Percentiles rank a stretch among this genome's conserved stretches.
Evolutionary conservation across 2,797 vertebrate species (phyloP).

Genomic region (Xiphophorus birchmanni): DNA sequence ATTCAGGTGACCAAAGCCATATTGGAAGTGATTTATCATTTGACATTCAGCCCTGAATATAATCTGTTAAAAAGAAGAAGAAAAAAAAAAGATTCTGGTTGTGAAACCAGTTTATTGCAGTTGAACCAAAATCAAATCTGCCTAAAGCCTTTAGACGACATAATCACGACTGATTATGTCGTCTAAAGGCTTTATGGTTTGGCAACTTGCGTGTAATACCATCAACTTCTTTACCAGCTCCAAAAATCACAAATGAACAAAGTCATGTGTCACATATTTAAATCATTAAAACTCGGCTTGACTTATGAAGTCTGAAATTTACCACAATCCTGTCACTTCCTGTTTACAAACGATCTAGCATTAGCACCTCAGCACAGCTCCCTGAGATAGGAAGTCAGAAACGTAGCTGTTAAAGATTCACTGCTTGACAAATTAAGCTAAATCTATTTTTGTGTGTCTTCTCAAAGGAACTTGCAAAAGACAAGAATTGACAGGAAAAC

Average conservation of each 20-base stretch:
- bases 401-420: background rate
- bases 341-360: background rate
- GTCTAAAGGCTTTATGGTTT: background rate
- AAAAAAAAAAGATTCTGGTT: background rate
- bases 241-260: background rate
- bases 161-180: background rate
- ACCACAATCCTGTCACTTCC: background rate
- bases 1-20: background rate
- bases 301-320: background rate
- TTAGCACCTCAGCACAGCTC: background rate
- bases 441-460: background rate
- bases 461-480: background rate
- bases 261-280: background rate
- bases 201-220: background rate
- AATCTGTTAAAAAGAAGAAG: background rate
- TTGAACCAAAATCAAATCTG: background rate
- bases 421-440: background rate
- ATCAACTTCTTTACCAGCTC: background rate
- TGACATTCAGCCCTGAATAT: background rate
- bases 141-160: background rate
- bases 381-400: background rate
- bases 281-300: background rate
- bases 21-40: background rate
- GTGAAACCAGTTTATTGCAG: background rate
- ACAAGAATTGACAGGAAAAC: background rate